phyloP scores from a whole-genome alignment of 92 coral and sea anemone species.

The Epizoanthus scotinus region DNA sequence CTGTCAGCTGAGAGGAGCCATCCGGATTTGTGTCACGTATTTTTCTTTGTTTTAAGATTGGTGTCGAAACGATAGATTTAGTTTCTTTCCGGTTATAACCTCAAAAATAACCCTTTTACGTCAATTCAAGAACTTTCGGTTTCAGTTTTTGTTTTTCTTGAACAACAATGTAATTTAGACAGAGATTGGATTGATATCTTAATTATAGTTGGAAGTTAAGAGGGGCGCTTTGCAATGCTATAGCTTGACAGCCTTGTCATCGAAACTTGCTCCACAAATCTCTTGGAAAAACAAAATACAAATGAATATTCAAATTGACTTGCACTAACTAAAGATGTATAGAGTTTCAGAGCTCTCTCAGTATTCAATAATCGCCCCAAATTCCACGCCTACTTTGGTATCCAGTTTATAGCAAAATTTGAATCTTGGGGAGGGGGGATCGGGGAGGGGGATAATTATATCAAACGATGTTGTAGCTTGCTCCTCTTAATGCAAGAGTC shows the following conservation, averaged over 20 bases:
- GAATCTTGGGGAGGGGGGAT: too few relatives aligned
- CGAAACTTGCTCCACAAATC: not conserved
- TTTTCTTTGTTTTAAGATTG: slow-evolving; percentile 30
- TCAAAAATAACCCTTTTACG: slow-evolving; percentile 30
- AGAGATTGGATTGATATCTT: not conserved
- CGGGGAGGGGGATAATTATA: too few relatives aligned
- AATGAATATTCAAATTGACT: not conserved
- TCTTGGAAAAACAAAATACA: not conserved
- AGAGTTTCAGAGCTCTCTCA: not conserved
- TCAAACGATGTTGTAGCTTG: too few relatives aligned
- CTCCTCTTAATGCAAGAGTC: too few relatives aligned
- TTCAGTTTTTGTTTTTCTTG: slow-evolving; percentile 2
- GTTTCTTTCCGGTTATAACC: slow-evolving; percentile 34
- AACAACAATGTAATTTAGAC: not conserved
- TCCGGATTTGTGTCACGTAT: slow-evolving; percentile 36
- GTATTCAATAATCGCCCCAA: too few relatives aligned
- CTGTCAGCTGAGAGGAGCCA: slow-evolving; percentile 25
- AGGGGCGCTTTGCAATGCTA: not conserved
- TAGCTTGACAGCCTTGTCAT: not conserved
- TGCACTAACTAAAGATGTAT: not conserved
- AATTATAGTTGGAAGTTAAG: not conserved
- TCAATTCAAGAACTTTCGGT: slow-evolving; percentile 15
- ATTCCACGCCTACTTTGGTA: too few relatives aligned
- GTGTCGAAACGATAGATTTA: slow-evolving; percentile 29
- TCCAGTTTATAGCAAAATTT: too few relatives aligned